Percentiles rank a stretch among this genome's conserved stretches.
These are phyloP conservation scores for Xiphophorus birchmanni DNA, from an alignment of 2,797 vertebrate genomes.

Conservation along the genomic window DNA sequence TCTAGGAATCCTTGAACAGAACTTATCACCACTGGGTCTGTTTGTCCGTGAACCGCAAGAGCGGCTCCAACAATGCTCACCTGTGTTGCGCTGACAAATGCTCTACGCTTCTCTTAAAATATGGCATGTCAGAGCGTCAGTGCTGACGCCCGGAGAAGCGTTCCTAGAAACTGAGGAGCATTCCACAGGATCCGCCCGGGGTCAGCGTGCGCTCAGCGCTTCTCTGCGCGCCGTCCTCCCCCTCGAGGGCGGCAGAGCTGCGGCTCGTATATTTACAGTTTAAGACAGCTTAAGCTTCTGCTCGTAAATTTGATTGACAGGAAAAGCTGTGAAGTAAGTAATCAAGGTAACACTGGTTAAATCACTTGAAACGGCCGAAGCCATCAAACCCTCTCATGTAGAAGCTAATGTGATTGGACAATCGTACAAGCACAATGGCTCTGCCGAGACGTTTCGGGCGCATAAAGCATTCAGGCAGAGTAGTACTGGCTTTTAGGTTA, in stretches of 20 bases:
- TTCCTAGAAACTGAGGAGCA: conserved; percentile 41
- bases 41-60: neutral
- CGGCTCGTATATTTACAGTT: conserved; percentile 27
- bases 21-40: neutral
- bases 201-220: conserved; percentile 15
- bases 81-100: conserved; percentile 36
- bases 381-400: conserved; percentile 3
- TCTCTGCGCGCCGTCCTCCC: neutral
- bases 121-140: conserved; percentile 35
- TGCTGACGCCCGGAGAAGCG: conserved; percentile 43
- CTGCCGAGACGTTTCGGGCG: neutral
- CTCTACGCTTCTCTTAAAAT: conserved; percentile 16
- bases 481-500: conserved; percentile 9
- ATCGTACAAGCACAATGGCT: neutral
- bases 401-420: conserved; percentile 21
- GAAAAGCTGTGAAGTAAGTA: conserved; percentile 4
- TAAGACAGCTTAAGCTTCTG: conserved; percentile 5
- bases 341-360: conserved; percentile 3
- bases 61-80: conserved; percentile 33
- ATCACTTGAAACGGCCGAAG: conserved; percentile 14
- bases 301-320: conserved; percentile 16
- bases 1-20: conserved; percentile 1
- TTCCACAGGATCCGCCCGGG: conserved; percentile 40
- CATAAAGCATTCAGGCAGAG: neutral
- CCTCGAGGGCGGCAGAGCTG: conserved; percentile 3